Evolutionary conservation across 2,113 vertebrate species (phyloP).

Genomic region (Tympanuchus pallidicinctus): DNA sequence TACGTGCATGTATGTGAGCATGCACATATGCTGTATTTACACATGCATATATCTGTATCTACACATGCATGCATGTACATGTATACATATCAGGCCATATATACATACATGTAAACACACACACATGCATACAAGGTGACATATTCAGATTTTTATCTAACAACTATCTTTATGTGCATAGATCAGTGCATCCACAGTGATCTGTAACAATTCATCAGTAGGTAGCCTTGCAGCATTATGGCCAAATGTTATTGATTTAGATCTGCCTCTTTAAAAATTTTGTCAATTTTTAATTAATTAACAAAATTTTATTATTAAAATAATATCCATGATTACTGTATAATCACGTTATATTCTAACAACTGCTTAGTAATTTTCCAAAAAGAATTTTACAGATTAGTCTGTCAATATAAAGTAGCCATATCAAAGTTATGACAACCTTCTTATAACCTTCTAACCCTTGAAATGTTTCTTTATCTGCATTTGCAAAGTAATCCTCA

Average conservation of each 20-base stretch:
- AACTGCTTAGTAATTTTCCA: neutral
- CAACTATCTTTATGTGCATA: neutral
- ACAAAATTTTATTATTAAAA: neutral
- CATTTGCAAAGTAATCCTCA: neutral
- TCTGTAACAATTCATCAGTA: neutral
- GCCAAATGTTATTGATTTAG: neutral
- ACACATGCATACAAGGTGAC: neutral
- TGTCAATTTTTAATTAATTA: neutral
- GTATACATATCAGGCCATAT: neutral
- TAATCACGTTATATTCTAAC: neutral
- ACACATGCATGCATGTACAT: neutral
- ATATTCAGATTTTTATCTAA: neutral
- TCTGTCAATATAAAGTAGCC: neutral
- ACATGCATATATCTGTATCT: neutral
- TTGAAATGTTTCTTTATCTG: neutral
- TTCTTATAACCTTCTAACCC: neutral
- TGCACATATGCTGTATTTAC: no score
- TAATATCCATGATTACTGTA: neutral
- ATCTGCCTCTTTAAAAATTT: neutral
- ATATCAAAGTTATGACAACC: neutral
- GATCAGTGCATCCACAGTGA: neutral
- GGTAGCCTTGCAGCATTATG: neutral
- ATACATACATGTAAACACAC: neutral
- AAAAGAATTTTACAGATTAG: neutral
- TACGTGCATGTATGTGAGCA: no score